phyloP scores from a whole-genome alignment of 2,888 invertebrate genomes.

The Sycophila texana region DNA sequence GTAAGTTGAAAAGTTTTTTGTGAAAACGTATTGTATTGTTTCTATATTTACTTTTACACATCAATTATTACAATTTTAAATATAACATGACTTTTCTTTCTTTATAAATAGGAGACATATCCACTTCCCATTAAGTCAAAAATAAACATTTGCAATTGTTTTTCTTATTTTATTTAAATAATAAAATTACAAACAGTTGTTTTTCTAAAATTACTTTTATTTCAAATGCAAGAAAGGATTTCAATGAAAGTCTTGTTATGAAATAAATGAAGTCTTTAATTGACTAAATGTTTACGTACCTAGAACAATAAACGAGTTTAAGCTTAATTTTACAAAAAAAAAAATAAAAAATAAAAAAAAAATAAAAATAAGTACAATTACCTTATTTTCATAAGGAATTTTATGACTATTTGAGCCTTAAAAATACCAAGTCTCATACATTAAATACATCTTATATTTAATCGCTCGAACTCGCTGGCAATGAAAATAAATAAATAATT shows the following conservation, averaged over 20 bases:
- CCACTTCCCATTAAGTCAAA: background rate
- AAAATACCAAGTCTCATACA: slow-evolving; percentile 48
- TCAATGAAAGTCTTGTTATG: slow-evolving; percentile 40
- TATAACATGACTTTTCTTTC: slow-evolving; percentile 23
- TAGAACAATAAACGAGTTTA: slow-evolving; percentile 35
- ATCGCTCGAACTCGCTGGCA: slow-evolving; percentile 49
- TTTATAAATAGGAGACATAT: background rate
- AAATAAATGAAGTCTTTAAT: slow-evolving; percentile 50
- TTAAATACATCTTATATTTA: slow-evolving; percentile 50
- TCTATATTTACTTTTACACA: slow-evolving; percentile 36
- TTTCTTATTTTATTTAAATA: slow-evolving; percentile 25
- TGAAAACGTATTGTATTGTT: slow-evolving; percentile 29
- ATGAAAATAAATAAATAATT: slow-evolving; percentile 55
- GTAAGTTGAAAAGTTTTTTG: slow-evolving; percentile 41
- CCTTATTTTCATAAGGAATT: slow-evolving; percentile 51
- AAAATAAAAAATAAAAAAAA: no score
- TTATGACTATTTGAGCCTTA: slow-evolving; percentile 55
- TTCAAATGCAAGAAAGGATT: slow-evolving; percentile 9
- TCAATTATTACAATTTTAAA: slow-evolving; percentile 39
- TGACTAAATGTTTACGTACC: slow-evolving; percentile 53
- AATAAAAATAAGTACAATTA: slow-evolving; percentile 49
- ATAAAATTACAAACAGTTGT: slow-evolving; percentile 7
- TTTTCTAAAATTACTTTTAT: slow-evolving; percentile 10
- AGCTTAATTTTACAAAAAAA: slow-evolving; percentile 42
- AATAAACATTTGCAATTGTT: slow-evolving; percentile 15